A percentile compares a stretch with the other conserved stretches of the same genome.
phyloP scores from a whole-genome alignment of 2,888 invertebrate species.

The Erebia epiphron region DNA sequence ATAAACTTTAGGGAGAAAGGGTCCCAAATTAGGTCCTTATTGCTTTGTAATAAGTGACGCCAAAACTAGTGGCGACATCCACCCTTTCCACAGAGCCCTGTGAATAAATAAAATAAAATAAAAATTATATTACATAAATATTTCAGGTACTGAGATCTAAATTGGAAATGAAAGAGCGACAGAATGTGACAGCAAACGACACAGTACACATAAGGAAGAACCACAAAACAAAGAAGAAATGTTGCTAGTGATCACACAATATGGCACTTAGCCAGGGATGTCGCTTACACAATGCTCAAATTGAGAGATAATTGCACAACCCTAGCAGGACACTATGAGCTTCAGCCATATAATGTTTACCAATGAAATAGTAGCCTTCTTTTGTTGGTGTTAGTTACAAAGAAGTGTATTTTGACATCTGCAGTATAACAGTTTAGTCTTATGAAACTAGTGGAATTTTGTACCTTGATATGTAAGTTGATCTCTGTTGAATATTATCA shows the following conservation, averaged over 20 bases:
- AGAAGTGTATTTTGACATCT: slow-evolving; percentile 41
- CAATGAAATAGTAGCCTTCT: slow-evolving; percentile 43
- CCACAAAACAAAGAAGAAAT: slow-evolving; percentile 84
- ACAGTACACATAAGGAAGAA: slow-evolving; percentile 88
- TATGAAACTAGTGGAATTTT: slow-evolving; percentile 44
- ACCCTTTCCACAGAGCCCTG: no score
- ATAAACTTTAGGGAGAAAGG: no score
- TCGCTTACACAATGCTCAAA: slow-evolving; percentile 77
- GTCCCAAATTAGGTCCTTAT: no score
- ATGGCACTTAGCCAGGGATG: slow-evolving; percentile 66
- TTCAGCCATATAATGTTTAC: slow-evolving; percentile 46
- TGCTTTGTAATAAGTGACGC: no score
- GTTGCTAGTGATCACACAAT: slow-evolving; percentile 77
- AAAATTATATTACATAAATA: no score
- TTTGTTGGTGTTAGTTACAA: slow-evolving; percentile 39
- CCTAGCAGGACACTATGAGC: slow-evolving; percentile 60
- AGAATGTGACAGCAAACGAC: slow-evolving; percentile 86
- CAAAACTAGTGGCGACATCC: no score
- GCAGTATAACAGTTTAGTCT: slow-evolving; percentile 36
- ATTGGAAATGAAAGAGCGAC: slow-evolving; percentile 90
- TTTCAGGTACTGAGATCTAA: slow-evolving; percentile 93
- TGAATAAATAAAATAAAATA: no score
- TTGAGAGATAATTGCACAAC: slow-evolving; percentile 71
- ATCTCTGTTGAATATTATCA: slow-evolving; percentile 44
- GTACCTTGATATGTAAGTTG: slow-evolving; percentile 44